Evolutionary conservation across 2,888 invertebrate genomes (phyloP), one percentile per base, ranked within the genome.

Genomic region (Lochmaea capreae): DNA sequence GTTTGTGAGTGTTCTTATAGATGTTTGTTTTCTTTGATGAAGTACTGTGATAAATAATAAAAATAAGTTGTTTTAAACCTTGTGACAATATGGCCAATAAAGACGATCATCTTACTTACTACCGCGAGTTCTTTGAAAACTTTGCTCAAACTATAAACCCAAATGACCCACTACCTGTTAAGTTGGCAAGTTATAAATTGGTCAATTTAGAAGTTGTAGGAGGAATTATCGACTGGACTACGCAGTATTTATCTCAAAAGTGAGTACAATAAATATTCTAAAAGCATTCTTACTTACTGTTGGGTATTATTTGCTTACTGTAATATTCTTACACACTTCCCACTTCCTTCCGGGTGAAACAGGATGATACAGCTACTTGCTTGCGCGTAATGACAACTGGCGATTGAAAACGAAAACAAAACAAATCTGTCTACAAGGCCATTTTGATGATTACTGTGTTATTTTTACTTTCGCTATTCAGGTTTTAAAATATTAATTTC

Each of bases 221-320:
- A 63, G 94, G 93, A 85, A 91, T 94, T 77, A 89, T 93, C 73
- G 92, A 93, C 86, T 94, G 94, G 92, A 91, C 91, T 66, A 90
- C 93, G 71, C 93, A 93, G 85, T 94, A 94, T 88, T 89, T 95
- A 82, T 91, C 91, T 80, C 92, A 92, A 87, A 93, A 92, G 95
- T 94, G 88, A 92, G 92, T 90, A 74, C 71, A 67, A 59, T 54
- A 57, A 11, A 22, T 26, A 57, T 58, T 67, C 43, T 72, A 14
- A 66, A 39, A n/a, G 39, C 43, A 54, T 22, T 42, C 11, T 54
- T 42, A 57, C 49, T 72, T 46, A 72, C 57, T 62, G 33, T 8
- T 9, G 5, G 5, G 33, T 33, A 33, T 33, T 33, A 33, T 33
- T 33, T 33, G 33, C 6, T 26, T 70, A 43, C 16, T 57, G 43